Evolutionary conservation across 2,797 vertebrate genomes (phyloP).

Genomic region (Eutrigla gurnardus): DNA sequence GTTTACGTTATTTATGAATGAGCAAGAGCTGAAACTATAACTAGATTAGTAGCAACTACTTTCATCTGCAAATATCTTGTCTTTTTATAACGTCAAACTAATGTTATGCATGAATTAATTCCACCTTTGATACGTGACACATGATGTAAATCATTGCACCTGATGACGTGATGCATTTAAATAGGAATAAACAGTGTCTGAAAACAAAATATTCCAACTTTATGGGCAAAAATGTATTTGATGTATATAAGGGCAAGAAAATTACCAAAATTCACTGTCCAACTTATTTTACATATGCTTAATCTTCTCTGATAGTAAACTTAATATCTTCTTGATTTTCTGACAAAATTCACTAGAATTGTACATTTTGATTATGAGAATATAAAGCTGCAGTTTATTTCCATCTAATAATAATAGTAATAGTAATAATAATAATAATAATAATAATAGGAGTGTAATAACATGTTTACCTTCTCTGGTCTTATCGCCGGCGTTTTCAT

Average conservation of each 20-base stretch:
- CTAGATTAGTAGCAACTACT: no score
- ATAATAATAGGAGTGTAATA: background rate
- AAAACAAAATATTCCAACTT: no score
- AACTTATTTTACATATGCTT: background rate
- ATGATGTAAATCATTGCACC: no score
- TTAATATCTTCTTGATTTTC: background rate
- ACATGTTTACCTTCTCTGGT: slow-evolving; percentile 82
- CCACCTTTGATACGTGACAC: no score
- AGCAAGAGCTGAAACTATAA: background rate
- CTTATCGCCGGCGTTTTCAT: slow-evolving; percentile 82
- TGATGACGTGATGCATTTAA: no score
- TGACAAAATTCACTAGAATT: background rate
- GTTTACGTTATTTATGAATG: background rate
- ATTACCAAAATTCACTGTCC: no score
- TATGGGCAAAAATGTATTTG: no score
- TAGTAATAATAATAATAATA: background rate
- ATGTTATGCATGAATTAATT: no score
- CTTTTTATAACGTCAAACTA: no score
- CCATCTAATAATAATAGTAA: background rate
- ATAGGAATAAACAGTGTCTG: no score
- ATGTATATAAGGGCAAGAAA: no score
- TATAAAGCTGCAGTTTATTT: background rate
- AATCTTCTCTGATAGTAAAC: background rate
- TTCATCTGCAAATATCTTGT: no score
- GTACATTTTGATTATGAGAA: background rate